Base-by-base conservation (phyloP, 2,888 invertebrate genomes). In the Andrena praecox region DNA sequence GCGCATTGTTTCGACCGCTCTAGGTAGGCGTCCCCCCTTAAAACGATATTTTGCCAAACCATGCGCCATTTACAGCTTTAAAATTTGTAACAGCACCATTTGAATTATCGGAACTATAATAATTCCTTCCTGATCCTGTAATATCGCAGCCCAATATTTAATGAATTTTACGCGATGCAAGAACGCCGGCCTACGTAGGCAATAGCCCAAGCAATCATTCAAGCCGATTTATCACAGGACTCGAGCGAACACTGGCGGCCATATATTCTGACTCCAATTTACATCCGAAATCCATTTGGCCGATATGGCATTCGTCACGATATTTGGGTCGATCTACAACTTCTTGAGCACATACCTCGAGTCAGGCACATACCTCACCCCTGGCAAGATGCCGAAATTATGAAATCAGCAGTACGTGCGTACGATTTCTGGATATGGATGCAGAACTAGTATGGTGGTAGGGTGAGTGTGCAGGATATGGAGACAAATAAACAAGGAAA, bases 401-500 rank as follows among this genome's bases (percentile, higher is more conserved):
- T 91, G 91, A 92, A 92, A 93, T 93, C 93, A 92, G 91, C 92
- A 89, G 89, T 91, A 92, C 91, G 92, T 91, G 92, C 89, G 85
- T 86, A 77, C 90, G 88, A 88, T 89, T 89, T 86, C 75, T 71
- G 76, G 64, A 35, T 60, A 24, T n/a, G 60, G 54, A 2, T 50
- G 52, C 31, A 31, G 50, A 24, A 7, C 3, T 52, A 24, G 50
- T 16, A 42, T 12, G 35, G 35, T 10, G 3, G 3, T 35, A 35
- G 12, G 2, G 29, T 24, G 52, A n/a, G 7, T 20, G 52, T 52
- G 20, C 29, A 52, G 48, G 8, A 62, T 42, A 68, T 29, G 20
- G 12, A 27, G 66, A 70, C 63, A 68, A 70, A 76, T 66, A 79
- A 78, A 56, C 70, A 10, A 20, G 72, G 77, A 74, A 77, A 82